phyloP scores from a whole-genome alignment of 2,888 invertebrate genomes.

The Chironomus tentans region DNA sequence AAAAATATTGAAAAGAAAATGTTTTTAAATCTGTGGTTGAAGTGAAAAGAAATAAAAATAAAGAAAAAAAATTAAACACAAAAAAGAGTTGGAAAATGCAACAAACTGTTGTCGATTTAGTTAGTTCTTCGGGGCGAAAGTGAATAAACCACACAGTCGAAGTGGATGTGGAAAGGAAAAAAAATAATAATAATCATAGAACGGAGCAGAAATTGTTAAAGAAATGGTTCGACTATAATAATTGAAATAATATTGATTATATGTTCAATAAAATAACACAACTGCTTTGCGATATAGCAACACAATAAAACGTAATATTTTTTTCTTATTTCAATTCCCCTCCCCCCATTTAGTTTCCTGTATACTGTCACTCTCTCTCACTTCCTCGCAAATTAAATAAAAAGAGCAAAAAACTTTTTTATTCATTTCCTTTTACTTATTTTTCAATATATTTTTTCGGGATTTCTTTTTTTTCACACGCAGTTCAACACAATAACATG shows the following conservation, averaged over 20 bases:
- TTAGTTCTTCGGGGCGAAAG: neutral
- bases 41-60: neutral
- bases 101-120: neutral
- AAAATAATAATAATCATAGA: neutral
- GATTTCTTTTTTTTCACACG: constrained; percentile 4
- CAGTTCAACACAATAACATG: neutral
- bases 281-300: neutral
- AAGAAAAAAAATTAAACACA: no score
- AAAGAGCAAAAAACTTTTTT: constrained; percentile 9
- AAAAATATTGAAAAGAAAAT: neutral
- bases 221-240: constrained; percentile 6
- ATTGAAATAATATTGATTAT: constrained; percentile 27
- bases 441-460: neutral
- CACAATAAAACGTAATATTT: neutral
- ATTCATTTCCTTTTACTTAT: neutral
- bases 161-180: neutral
- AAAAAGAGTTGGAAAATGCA: neutral
- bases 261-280: constrained; percentile 25
- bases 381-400: constrained; percentile 18
- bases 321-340: neutral
- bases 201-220: neutral
- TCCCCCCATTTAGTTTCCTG: no score
- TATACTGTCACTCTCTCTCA: no score
- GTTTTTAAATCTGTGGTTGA: neutral
- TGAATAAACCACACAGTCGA: neutral